Conservation (phyloP, 1,140 invertebrate species). For the Cataglyphis hispanica region DNA sequence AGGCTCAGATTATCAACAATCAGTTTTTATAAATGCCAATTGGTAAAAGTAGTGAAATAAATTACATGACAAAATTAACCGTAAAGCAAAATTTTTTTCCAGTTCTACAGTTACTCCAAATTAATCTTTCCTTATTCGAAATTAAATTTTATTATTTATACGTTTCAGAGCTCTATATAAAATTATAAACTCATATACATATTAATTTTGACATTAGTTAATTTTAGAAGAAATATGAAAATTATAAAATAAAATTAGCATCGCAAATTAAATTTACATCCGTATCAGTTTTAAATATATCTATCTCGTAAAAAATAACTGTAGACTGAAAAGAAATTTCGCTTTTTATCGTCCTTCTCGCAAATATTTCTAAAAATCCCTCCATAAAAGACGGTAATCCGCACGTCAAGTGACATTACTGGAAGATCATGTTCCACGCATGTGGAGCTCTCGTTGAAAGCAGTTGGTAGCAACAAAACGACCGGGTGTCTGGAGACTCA, state of each 20-base stretch:
- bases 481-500: background rate
- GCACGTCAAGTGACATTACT: background rate
- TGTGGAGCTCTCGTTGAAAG: background rate
- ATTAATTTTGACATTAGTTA: no score
- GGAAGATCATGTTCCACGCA: background rate
- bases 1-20: no score
- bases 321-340: background rate
- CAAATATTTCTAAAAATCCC: background rate
- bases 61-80: background rate
- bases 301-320: background rate
- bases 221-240: no score
- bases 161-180: no score
- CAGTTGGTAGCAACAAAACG: background rate
- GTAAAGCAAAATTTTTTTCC: background rate
- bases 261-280: no score
- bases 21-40: no score
- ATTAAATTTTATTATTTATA: no score
- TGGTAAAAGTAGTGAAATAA: background rate
- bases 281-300: no score
- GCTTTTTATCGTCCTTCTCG: background rate
- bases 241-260: no score
- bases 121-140: no score
- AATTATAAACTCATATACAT: no score
- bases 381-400: background rate
- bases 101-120: no score